Percentiles rank a stretch among this genome's conserved stretches.
These are phyloP conservation scores for Phaethornis superciliosus DNA, from an alignment of 2,113 vertebrate species.

Conservation along the genomic window DNA sequence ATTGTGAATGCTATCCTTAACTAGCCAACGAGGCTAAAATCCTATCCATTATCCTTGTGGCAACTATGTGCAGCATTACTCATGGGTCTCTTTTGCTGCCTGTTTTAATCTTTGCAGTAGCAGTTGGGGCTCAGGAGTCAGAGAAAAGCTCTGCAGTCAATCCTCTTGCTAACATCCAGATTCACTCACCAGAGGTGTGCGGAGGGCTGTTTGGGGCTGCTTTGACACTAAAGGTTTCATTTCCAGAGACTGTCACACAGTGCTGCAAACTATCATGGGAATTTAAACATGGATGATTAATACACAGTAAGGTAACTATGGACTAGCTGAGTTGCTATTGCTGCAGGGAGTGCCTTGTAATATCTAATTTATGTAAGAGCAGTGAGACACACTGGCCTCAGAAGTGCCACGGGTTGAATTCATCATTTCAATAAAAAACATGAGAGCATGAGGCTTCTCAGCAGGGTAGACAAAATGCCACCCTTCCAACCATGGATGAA, in stretches of 20 bases:
- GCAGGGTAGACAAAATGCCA: not conserved
- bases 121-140: not conserved
- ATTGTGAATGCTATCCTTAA: not conserved
- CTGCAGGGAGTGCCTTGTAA: not conserved
- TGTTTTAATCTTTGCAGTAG: not conserved
- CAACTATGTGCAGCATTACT: not conserved
- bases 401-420: not conserved
- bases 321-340: not conserved
- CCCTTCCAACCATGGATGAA: not conserved
- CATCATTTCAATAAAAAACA: not conserved
- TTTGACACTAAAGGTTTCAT: not conserved
- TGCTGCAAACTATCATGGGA: not conserved
- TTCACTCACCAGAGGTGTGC: not conserved
- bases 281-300: not conserved
- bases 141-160: not conserved
- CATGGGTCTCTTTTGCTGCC: not conserved
- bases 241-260: not conserved
- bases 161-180: not conserved
- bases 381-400: not conserved
- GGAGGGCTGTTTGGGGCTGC: not conserved
- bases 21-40: constrained; percentile 8
- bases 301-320: not conserved
- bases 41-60: not conserved
- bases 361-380: not conserved
- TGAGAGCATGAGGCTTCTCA: not conserved